phyloP scores from a whole-genome alignment of 37 sponge, comb jelly and placozoan species.

The Corticium candelabrum region DNA sequence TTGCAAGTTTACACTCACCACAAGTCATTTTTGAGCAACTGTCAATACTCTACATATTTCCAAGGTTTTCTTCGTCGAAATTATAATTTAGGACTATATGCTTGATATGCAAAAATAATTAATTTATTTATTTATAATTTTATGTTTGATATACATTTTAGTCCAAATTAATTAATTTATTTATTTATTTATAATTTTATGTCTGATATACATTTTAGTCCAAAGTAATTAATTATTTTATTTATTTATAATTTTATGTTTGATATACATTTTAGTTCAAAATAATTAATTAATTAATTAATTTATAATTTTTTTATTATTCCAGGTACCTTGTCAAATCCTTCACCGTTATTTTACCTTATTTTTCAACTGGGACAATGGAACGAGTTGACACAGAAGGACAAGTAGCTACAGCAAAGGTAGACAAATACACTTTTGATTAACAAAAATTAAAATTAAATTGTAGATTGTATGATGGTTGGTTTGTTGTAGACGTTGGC shows the following conservation, averaged over 20 bases:
- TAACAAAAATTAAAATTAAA: background rate
- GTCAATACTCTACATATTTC: constrained; percentile 75
- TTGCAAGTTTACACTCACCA: constrained; percentile 73
- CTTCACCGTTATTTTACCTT: constrained; percentile 78
- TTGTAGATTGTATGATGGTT: background rate
- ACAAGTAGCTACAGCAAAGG: constrained; percentile 62
- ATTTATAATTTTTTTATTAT: background rate
- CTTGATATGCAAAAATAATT: background rate
- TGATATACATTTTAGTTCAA: background rate
- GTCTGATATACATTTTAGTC: background rate
- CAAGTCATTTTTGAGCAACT: constrained; percentile 82
- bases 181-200: background rate
- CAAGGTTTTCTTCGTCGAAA: no score
- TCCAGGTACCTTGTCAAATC: constrained; percentile 71
- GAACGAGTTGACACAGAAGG: constrained; percentile 86
- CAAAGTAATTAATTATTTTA: background rate
- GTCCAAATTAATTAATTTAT: background rate
- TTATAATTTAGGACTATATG: no score
- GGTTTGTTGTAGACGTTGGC: constrained; percentile 44
- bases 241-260: background rate
- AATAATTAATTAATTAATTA: background rate
- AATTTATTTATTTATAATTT: background rate
- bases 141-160: background rate
- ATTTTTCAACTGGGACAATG: constrained; percentile 92
- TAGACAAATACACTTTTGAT: background rate